Percentiles rank a stretch among this genome's conserved stretches.
phyloP scores from a whole-genome alignment of 1,140 invertebrate genomes.

The Pachyrhynchus sulphureomaculatus region DNA sequence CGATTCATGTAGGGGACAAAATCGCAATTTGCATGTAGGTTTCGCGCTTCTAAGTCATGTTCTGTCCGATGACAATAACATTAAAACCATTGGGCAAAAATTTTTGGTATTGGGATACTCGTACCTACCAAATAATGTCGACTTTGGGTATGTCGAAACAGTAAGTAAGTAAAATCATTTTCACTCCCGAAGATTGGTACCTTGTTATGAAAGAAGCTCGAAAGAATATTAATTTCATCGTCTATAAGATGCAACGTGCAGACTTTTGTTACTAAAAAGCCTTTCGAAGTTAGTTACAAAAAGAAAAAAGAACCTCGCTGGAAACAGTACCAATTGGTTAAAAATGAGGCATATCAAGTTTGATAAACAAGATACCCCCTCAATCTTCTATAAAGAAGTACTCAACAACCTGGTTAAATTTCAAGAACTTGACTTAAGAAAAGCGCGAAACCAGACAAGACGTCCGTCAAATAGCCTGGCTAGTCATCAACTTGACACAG shows the following conservation, averaged over 20 bases:
- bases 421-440: slow-evolving; percentile 9
- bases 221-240: slow-evolving; percentile 18
- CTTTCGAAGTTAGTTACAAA: slow-evolving; percentile 14
- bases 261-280: not conserved
- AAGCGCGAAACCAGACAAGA: too few species aligned
- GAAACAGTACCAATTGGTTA: slow-evolving; percentile 17
- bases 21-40: slow-evolving; percentile 13
- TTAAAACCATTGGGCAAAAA: slow-evolving; percentile 10
- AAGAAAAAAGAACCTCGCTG: slow-evolving; percentile 5
- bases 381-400: slow-evolving; percentile 22
- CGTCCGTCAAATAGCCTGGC: not conserved
- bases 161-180: slow-evolving; percentile 1
- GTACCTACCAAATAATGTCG: slow-evolving; percentile 16
- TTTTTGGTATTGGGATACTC: slow-evolving; percentile 14
- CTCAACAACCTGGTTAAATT: slow-evolving; percentile 9
- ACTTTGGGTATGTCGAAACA: slow-evolving; percentile 15
- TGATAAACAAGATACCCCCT: slow-evolving; percentile 4
- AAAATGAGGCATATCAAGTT: slow-evolving; percentile 27
- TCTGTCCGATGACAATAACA: not conserved
- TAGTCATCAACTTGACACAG: too few species aligned
- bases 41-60: not conserved
- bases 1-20: slow-evolving; percentile 17
- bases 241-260: slow-evolving; percentile 3
- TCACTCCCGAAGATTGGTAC: slow-evolving; percentile 22
- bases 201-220: slow-evolving; percentile 21